These are phyloP conservation scores for Potorous gilbertii DNA, from an alignment of 2,797 vertebrate species.

Conservation along the genomic window DNA sequence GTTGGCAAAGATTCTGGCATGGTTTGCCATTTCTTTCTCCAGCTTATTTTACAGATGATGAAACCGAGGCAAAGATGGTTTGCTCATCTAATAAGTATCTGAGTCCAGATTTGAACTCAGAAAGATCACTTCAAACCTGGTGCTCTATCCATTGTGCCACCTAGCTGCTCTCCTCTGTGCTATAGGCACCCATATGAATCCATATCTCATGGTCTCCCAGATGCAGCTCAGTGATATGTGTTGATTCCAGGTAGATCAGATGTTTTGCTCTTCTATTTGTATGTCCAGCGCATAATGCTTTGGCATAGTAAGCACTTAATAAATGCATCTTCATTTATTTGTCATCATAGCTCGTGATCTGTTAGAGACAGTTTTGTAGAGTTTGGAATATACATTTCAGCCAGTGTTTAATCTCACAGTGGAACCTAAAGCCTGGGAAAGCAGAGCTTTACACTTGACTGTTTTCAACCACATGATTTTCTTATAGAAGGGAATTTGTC, in stretches of 20 bases:
- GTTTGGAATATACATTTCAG: background rate
- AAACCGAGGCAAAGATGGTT: background rate
- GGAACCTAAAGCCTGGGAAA: background rate
- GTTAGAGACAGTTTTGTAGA: background rate
- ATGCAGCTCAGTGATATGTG: background rate
- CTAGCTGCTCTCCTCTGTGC: background rate
- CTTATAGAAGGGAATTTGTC: background rate
- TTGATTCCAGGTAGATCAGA: background rate
- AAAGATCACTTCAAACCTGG: background rate
- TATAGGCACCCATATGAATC: background rate
- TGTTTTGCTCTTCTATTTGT: background rate
- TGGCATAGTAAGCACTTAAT: background rate
- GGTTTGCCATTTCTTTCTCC: background rate
- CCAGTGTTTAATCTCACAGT: background rate
- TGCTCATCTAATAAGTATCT: background rate
- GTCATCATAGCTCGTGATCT: background rate
- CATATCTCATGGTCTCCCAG: background rate
- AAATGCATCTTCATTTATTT: background rate
- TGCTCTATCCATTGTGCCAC: background rate
- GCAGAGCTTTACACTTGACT: background rate
- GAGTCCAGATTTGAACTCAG: background rate
- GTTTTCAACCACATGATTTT: background rate
- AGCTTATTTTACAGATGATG: background rate
- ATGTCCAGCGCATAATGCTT: background rate
- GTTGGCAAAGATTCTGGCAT: background rate